Conservation (phyloP, 2,113 vertebrate species). For the Caranx ignobilis region DNA sequence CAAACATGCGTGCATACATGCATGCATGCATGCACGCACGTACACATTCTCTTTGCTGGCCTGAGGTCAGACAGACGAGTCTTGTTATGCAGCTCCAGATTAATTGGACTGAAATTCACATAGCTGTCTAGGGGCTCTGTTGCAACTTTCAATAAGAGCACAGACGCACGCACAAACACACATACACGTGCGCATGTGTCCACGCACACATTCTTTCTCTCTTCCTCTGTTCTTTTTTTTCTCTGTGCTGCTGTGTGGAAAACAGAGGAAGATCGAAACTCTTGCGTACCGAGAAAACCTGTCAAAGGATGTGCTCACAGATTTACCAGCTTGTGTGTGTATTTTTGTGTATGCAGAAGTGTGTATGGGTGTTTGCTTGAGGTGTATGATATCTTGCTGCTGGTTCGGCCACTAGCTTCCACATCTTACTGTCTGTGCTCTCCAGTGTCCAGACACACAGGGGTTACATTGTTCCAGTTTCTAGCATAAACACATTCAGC, state of each 20-base stretch:
- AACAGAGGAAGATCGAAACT: slow-evolving; percentile 46
- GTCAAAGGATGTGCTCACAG: slow-evolving; percentile 33
- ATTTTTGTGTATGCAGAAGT: not conserved
- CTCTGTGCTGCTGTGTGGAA: slow-evolving; percentile 32
- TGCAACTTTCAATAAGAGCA: slow-evolving; percentile 67
- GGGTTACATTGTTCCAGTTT: slow-evolving; percentile 37
- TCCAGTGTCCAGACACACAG: slow-evolving; percentile 23
- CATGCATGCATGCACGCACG: slow-evolving; percentile 12
- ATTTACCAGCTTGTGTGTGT: not conserved
- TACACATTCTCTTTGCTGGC: slow-evolving; percentile 49
- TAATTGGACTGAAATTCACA: slow-evolving; percentile 80
- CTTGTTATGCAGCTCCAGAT: slow-evolving; percentile 71
- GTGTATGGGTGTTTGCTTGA: slow-evolving; percentile 4
- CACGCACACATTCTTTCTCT: not conserved
- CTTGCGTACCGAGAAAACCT: slow-evolving; percentile 39
- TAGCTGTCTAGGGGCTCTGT: slow-evolving; percentile 71
- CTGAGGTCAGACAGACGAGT: slow-evolving; percentile 69
- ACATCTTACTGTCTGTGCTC: slow-evolving; percentile 31
- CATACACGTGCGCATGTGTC: slow-evolving; percentile 8
- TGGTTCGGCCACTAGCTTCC: slow-evolving; percentile 38
- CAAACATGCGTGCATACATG: not conserved
- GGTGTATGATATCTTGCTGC: slow-evolving; percentile 27
- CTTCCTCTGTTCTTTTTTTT: slow-evolving; percentile 13
- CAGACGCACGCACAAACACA: slow-evolving; percentile 8
- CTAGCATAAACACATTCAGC: slow-evolving; percentile 29